phyloP scores from a whole-genome alignment of 2,888 invertebrate genomes.

The Noctuana brunneofusca region DNA sequence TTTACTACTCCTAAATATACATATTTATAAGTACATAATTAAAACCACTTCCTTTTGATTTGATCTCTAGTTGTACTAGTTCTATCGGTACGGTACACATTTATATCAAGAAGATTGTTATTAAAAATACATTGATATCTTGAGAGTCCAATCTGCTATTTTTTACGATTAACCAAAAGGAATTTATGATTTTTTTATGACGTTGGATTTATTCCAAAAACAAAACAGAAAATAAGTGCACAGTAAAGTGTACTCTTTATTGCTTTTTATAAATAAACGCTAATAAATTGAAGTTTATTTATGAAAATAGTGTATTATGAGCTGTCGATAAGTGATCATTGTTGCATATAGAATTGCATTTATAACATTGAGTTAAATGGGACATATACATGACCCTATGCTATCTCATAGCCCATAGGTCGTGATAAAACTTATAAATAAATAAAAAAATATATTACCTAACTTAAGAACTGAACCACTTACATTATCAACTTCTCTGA shows the following conservation, averaged over 20 bases:
- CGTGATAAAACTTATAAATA: not conserved
- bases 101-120: too few species aligned
- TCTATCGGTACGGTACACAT: too few species aligned
- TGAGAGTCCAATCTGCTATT: not conserved
- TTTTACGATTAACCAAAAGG: constrained; percentile 1
- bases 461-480: too few species aligned
- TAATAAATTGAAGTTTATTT: not conserved
- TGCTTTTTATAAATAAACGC: not conserved
- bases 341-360: not conserved
- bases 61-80: too few species aligned
- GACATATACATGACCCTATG: not conserved
- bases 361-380: not conserved
- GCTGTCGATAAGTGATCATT: not conserved
- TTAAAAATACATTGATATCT: not conserved
- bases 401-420: not conserved
- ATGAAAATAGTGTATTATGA: not conserved
- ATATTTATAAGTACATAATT: too few species aligned
- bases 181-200: constrained; percentile 1
- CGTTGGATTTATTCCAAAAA: constrained; percentile 5
- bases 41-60: too few species aligned
- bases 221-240: not conserved
- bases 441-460: not conserved
- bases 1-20: too few species aligned
- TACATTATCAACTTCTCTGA: too few species aligned
- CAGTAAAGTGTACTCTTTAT: not conserved